Conservation (phyloP, 1,140 invertebrate genomes). For the Wiebesia pumilae region DNA sequence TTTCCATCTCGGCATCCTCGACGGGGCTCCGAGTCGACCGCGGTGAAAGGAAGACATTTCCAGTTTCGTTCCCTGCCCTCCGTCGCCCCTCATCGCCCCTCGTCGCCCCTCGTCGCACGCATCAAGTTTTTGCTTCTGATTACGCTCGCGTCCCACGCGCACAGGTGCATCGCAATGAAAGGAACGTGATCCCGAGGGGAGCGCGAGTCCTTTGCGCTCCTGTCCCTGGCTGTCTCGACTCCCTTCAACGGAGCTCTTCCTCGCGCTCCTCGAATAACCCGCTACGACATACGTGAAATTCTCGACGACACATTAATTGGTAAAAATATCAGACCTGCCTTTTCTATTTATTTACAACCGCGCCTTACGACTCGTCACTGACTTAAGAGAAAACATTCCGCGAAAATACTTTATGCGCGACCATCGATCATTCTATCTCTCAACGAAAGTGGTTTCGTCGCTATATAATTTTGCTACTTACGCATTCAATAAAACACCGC, state of each 20-base stretch:
- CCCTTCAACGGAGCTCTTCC: no score
- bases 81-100: not conserved
- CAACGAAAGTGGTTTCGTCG: not conserved
- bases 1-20: constrained; percentile 49
- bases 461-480: not conserved
- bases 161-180: constrained; percentile 6
- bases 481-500: not conserved
- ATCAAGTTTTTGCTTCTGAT: not conserved
- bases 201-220: no score
- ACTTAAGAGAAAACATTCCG: not conserved
- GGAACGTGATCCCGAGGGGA: no score
- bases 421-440: not conserved
- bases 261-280: no score
- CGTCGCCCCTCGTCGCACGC: not conserved
- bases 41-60: constrained; percentile 72
- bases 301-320: no score
- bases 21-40: constrained; percentile 14
- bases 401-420: not conserved
- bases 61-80: constrained; percentile 34
- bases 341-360: not conserved
- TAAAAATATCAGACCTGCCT: not conserved
- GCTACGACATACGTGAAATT: no score
- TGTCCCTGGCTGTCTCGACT: no score
- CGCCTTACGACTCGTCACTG: not conserved
- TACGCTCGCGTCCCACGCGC: constrained; percentile 7